These are phyloP conservation scores for Channa maculata DNA, from an alignment of 2,113 vertebrate species.

Conservation along the genomic window DNA sequence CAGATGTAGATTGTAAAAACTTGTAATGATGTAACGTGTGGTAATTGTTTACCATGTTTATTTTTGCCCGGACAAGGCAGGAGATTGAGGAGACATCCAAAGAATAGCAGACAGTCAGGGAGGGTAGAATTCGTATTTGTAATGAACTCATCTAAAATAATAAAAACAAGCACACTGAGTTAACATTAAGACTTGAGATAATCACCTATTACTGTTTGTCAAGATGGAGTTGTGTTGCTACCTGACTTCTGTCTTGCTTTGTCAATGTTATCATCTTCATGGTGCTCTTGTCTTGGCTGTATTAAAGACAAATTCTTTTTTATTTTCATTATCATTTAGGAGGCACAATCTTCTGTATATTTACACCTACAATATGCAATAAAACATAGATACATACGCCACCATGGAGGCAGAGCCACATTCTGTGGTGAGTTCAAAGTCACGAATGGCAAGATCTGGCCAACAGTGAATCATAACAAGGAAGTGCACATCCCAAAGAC, in stretches of 20 bases:
- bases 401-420: conserved; percentile 85
- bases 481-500: conserved; percentile 89
- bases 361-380: not conserved
- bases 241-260: conserved; percentile 80
- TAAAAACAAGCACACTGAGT: not conserved
- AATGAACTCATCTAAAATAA: conserved; percentile 86
- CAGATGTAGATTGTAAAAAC: not conserved
- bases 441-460: conserved; percentile 85
- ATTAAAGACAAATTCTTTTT: conserved; percentile 27
- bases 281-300: conserved; percentile 87
- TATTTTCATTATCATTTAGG: not conserved
- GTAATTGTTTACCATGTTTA: conserved; percentile 85
- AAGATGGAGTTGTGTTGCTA: conserved; percentile 52
- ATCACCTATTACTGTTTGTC: not conserved
- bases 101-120: conserved; percentile 89
- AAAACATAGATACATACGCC: conserved; percentile 73
- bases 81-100: conserved; percentile 89
- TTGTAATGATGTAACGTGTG: not conserved
- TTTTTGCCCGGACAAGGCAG: conserved; percentile 88
- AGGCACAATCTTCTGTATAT: not conserved
- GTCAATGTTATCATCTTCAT: conserved; percentile 91
- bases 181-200: not conserved
- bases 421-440: conserved; percentile 92
- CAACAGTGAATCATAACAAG: conserved; percentile 89
- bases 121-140: conserved; percentile 87